Evolutionary conservation across 2,113 vertebrate species (phyloP).

Genomic region (Scopus umbretta): DNA sequence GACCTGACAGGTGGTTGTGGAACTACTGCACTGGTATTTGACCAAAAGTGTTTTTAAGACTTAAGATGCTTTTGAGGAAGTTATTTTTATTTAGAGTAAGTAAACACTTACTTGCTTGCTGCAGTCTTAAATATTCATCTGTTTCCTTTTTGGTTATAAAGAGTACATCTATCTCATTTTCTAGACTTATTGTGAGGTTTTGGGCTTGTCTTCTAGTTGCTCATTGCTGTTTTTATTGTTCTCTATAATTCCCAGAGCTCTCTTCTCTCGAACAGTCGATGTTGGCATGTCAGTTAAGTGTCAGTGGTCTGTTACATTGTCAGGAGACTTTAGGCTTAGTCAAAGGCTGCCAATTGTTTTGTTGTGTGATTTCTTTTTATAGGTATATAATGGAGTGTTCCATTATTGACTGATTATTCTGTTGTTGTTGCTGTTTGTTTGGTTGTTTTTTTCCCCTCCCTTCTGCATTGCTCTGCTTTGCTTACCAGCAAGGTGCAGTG

Average conservation of each 20-base stretch:
- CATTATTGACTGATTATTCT: not conserved
- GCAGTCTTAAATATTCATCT: not conserved
- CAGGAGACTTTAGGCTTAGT: not conserved
- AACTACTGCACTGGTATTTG: not conserved
- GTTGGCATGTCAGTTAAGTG: not conserved
- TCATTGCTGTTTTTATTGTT: not conserved
- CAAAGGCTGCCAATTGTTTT: not conserved
- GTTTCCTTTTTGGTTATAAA: not conserved
- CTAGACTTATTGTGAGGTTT: not conserved
- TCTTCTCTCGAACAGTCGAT: not conserved
- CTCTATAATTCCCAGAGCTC: not conserved
- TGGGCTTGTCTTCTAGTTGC: not conserved
- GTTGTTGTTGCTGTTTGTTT: not conserved
- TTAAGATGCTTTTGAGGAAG: not conserved
- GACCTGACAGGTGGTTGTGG: not conserved
- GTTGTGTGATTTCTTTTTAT: not conserved
- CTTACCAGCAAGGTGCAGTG: not conserved
- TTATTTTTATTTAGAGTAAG: not conserved
- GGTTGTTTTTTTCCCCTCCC: not conserved
- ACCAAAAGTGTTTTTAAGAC: not conserved
- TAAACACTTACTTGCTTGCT: not conserved
- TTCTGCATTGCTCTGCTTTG: not conserved
- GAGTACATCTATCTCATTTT: not conserved
- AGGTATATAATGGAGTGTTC: not conserved
- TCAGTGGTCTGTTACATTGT: not conserved